Base-by-base conservation (phyloP, 2,797 vertebrate species). In the Enteromius trimaculatus region DNA sequence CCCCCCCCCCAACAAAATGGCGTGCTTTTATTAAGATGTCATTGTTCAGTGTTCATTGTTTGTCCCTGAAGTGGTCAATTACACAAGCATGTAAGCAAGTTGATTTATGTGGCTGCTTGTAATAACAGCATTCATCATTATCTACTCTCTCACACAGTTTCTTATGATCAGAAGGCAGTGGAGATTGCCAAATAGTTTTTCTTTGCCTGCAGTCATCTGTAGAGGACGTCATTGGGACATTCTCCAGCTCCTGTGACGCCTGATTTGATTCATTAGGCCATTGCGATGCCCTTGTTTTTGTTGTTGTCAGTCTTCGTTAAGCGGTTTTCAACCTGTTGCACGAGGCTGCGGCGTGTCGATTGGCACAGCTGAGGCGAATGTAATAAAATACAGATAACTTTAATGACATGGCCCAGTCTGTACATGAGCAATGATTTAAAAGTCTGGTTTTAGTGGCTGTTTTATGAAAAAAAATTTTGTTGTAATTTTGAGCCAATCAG, bases 161-260 rank as follows among this genome's bases (percentile, higher is more conserved):
- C 47, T 71, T 47, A 53, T 62, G 16, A 37, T 72, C 37, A 68
- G 75, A 78, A 49, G n/a, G 16, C 70, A 53, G 49, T 74, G 49
- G 51, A 69, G 14, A 79, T 80, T 75, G 79, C 74, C 82, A 80
- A 86, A 81, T 53, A 80, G 47, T 26, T 75, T 65, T 71, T 64
- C 77, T 19, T 82, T 76, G 84, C 79, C 83, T 62, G 72, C 51
- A 75, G 76, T 77, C 37, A 51, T 80, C 71, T 60, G 74, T 34
- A 51, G 80, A 75, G 82, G 79, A 82, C 80, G 29, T 87, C 79
- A 84, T 23, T 86, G 82, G 86, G 60, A 86, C 23, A 17, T 60
- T 83, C n/a, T 87, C 85, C 86, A 88, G 34, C 55, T 3, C 26
- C 29, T 21, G 58, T 89, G 81, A 82, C 42, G 71, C 79, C 82